phyloP scores from a whole-genome alignment of 2,797 vertebrate genomes.

The Malacoraja senta region DNA sequence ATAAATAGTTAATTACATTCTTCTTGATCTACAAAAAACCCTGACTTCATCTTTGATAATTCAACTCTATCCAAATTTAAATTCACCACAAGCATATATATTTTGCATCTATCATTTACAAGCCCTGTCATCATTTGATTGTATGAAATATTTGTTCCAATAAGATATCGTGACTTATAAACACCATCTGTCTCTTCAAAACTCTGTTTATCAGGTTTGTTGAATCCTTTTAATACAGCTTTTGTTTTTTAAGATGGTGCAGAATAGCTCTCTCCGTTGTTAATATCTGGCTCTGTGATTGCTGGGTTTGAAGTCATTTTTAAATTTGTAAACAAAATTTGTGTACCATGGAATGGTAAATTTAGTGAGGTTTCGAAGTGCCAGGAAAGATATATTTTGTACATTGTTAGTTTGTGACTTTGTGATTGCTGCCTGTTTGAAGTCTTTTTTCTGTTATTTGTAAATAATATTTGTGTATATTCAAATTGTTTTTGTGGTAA shows the following conservation, averaged over 20 bases:
- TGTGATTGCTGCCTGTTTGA: not conserved
- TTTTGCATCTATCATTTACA: not conserved
- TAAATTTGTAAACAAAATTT: not conserved
- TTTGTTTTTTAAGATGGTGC: not conserved
- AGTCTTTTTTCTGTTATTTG: not conserved
- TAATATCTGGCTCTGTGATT: not conserved
- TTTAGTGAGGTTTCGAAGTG: not conserved
- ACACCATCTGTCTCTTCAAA: not conserved
- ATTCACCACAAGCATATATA: not conserved
- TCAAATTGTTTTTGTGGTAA: not conserved
- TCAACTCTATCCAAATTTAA: not conserved
- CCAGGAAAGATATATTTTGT: not conserved
- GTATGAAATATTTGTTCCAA: not conserved
- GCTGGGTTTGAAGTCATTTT: not conserved
- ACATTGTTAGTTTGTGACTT: not conserved
- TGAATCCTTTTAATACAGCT: not conserved
- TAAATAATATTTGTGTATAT: not conserved
- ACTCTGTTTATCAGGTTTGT: not conserved
- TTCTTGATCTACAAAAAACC: not conserved
- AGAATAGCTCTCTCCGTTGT: not conserved
- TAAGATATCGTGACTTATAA: not conserved
- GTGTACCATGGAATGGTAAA: not conserved
- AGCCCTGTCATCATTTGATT: not conserved
- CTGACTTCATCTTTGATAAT: not conserved
- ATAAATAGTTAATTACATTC: not conserved